Conservation (phyloP, 2,888 invertebrate genomes). For the Nomada hirtipes region DNA sequence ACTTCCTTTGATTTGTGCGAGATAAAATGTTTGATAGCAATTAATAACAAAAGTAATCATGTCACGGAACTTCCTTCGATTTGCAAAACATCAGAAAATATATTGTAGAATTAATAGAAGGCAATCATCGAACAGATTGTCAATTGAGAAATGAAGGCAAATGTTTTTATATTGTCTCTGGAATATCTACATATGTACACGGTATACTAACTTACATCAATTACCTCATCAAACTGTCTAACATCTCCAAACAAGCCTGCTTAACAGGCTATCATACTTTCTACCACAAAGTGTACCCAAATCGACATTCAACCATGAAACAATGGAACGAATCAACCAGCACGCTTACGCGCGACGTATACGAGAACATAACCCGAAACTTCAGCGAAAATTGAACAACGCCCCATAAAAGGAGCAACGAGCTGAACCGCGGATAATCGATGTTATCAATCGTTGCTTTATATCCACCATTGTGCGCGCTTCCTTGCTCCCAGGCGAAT, state of each 20-base stretch:
- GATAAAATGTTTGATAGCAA: too few relatives aligned
- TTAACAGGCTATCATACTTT: neutral
- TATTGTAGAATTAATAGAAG: too few relatives aligned
- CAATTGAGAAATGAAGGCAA: too few relatives aligned
- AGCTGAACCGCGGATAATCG: conserved; percentile 15
- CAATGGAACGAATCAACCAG: neutral
- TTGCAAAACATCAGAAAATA: too few relatives aligned
- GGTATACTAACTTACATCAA: too few relatives aligned
- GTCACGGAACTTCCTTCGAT: too few relatives aligned
- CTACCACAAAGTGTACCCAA: neutral
- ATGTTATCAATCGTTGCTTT: conserved; percentile 28
- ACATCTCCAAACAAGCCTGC: neutral
- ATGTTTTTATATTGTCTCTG: too few relatives aligned
- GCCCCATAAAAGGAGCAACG: conserved; percentile 3
- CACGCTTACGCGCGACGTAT: neutral
- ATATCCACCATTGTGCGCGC: neutral
- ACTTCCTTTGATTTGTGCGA: too few relatives aligned
- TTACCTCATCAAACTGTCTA: neutral
- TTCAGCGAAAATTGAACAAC: conserved; percentile 26
- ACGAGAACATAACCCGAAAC: conserved; percentile 8
- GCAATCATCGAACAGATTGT: too few relatives aligned
- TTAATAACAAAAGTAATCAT: too few relatives aligned
- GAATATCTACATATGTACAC: too few relatives aligned
- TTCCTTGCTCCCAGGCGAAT: neutral
- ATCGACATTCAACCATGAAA: neutral